Evolutionary conservation across 2,888 invertebrate species (phyloP).

Genomic region (Clanis bilineata): DNA sequence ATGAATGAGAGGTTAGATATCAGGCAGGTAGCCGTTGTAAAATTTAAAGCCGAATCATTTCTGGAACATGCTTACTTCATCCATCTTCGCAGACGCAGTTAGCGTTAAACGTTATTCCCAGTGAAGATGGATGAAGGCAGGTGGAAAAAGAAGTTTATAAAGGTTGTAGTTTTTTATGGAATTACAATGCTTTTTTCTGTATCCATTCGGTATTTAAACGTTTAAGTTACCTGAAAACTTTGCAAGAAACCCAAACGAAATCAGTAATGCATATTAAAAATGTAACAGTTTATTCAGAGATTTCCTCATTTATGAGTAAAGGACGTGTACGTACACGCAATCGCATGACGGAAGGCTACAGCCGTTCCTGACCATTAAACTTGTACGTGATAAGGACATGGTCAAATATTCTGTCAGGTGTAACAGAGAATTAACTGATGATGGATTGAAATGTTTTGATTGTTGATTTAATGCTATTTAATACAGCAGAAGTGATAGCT

Average conservation of each 20-base stretch:
- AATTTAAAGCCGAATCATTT: too few relatives aligned
- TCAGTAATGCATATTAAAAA: constrained; percentile 18
- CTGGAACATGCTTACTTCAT: too few relatives aligned
- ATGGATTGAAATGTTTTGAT: background rate
- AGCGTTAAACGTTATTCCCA: too few relatives aligned
- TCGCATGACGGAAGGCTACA: constrained; percentile 59
- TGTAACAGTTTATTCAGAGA: constrained; percentile 35
- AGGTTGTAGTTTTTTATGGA: too few relatives aligned
- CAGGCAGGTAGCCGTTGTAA: too few relatives aligned
- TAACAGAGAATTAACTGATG: constrained; percentile 31
- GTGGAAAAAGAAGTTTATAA: too few relatives aligned
- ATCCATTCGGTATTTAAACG: too few relatives aligned
- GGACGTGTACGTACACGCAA: constrained; percentile 54
- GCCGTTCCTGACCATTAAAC: constrained; percentile 41
- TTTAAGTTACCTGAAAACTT: too few relatives aligned
- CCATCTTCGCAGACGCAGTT: too few relatives aligned
- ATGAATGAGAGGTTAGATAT: too few relatives aligned
- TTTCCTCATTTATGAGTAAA: constrained; percentile 38
- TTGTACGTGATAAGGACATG: constrained; percentile 39
- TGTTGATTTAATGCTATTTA: background rate
- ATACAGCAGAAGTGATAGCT: background rate
- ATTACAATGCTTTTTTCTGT: too few relatives aligned
- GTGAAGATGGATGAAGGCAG: too few relatives aligned
- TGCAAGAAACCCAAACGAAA: background rate
- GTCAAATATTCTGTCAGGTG: constrained; percentile 42